Base-by-base conservation (phyloP, 2,113 vertebrate species). In the Rafetus swinhoei region DNA sequence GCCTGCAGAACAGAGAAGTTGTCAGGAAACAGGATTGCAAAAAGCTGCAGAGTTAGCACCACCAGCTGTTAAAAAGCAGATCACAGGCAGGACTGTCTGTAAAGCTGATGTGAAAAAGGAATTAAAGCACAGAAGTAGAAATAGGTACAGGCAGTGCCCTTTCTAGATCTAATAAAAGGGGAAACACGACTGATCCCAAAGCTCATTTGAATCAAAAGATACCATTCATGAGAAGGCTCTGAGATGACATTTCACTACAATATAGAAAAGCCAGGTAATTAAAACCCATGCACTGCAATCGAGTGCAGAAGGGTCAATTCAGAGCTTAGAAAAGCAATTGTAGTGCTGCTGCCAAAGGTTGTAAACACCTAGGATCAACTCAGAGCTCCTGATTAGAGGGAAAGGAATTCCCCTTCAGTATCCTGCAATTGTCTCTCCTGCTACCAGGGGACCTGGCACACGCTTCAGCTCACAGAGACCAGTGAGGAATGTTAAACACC, bases 1-100 rank as follows among this genome's bases (percentile, higher is more conserved):
- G 99, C 99, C 99, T 99, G 98, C 93, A 96, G 96, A 97, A 95
- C 93, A 98, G 94, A 97, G 27, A 96, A 95, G 95, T 90, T 80
- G 90, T 95, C 91, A 96, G 92, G 91, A 94, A 85, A 91, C 2
- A 29, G 85, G 84, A 77, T 85, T 86, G 84, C 92, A 87, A 97
- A 79, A 93, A 86, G 86, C 82, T 50, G 86, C 84, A 89, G 12
- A 91, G 92, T 95, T 96, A 92, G 95, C 90, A 94, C 96, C 82
- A 80, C 87, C 91, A 57, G 85, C 94, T 74, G 86, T 55, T 65
- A 84, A 16, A 86, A 93, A 74, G 87, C 79, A 94, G 94, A 93
- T 92, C 94, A 91, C 86, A 87, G 79, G 74, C 89, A 53, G 88
- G 11, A 92, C 88, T 24, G 86, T 76, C 79, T 93, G 0, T 45